phyloP scores from a whole-genome alignment of 2,888 invertebrate species.

The Bellardia pandia region DNA sequence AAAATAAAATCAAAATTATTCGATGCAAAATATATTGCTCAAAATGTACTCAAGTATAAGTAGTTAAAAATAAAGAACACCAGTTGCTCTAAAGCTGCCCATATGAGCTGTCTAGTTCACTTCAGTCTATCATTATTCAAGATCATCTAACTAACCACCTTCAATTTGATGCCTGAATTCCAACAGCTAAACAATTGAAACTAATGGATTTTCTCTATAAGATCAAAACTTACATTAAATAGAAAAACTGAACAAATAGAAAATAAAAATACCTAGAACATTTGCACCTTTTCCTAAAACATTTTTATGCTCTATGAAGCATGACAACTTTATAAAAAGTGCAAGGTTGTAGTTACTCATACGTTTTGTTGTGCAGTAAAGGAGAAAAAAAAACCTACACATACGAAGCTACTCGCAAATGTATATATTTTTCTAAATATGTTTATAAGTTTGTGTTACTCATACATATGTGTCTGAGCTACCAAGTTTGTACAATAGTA shows the following conservation, averaged over 20 bases:
- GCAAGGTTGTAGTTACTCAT: constrained; percentile 65
- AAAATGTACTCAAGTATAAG: too few relatives aligned
- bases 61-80: too few relatives aligned
- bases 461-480: too few relatives aligned
- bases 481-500: too few relatives aligned
- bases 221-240: constrained; percentile 36
- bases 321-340: constrained; percentile 62
- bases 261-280: constrained; percentile 33
- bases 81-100: too few relatives aligned
- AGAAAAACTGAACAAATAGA: constrained; percentile 4
- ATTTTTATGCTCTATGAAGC: constrained; percentile 71
- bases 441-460: neutral
- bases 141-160: constrained; percentile 6
- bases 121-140: neutral
- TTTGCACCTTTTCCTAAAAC: constrained; percentile 63
- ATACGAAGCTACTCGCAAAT: neutral
- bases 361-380: constrained; percentile 57
- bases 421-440: neutral
- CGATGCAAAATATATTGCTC: too few relatives aligned
- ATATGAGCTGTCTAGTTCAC: neutral
- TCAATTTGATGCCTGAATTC: constrained; percentile 42
- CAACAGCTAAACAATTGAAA: constrained; percentile 27
- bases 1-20: too few relatives aligned
- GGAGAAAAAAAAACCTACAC: constrained; percentile 29
- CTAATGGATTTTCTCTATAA: constrained; percentile 29